phyloP scores from a whole-genome alignment of 2,888 invertebrate genomes.

The Cheilosia pagana region DNA sequence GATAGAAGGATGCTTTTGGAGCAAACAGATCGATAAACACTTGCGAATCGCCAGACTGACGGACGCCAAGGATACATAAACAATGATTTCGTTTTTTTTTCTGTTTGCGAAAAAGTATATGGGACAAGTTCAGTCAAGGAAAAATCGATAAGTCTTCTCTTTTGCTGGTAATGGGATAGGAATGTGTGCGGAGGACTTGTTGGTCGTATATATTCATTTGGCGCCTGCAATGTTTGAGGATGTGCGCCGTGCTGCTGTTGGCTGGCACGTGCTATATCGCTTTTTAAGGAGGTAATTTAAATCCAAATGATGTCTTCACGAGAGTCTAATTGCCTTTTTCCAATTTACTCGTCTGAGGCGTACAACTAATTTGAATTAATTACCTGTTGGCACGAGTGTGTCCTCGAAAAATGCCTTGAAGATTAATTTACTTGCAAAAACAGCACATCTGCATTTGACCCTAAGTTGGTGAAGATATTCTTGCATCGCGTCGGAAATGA shows the following conservation, averaged over 20 bases:
- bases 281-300: slow-evolving; percentile 31
- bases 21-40: slow-evolving; percentile 60
- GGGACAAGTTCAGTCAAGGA: slow-evolving; percentile 14
- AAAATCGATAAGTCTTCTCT: slow-evolving; percentile 31
- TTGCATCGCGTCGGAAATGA: too few relatives aligned
- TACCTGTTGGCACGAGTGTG: slow-evolving; percentile 6
- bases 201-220: slow-evolving; percentile 31
- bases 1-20: slow-evolving; percentile 1
- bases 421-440: background rate
- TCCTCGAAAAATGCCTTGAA: background rate
- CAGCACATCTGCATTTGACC: slow-evolving; percentile 1
- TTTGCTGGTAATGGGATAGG: background rate
- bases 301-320: slow-evolving; percentile 33
- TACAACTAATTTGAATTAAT: slow-evolving; percentile 32
- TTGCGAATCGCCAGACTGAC: slow-evolving; percentile 63
- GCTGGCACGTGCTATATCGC: slow-evolving; percentile 13
- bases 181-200: slow-evolving; percentile 8
- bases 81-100: slow-evolving; percentile 22
- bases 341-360: slow-evolving; percentile 1
- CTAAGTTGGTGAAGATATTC: too few relatives aligned
- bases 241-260: slow-evolving; percentile 6
- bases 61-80: slow-evolving; percentile 42
- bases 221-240: slow-evolving; percentile 30
- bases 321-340: slow-evolving; percentile 30
- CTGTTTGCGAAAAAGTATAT: slow-evolving; percentile 25